Base-by-base conservation (phyloP, 2,888 invertebrate species). In the Pandemis cinnamomeana region DNA sequence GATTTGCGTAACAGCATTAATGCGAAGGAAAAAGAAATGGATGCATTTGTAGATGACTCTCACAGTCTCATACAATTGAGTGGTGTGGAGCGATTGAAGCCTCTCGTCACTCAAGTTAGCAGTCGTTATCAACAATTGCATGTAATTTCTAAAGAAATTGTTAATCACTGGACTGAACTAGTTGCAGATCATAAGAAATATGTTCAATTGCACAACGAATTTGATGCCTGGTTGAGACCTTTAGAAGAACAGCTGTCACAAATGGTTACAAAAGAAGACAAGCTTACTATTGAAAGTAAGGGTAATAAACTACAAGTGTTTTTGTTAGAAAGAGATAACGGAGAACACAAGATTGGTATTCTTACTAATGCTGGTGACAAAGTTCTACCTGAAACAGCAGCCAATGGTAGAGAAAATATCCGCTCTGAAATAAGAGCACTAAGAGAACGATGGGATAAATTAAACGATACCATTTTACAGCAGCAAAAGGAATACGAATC, bases 361-460 rank as follows among this genome's bases (percentile, higher is more conserved):
- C 90, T 98, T 20, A 96, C 97, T 13, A 95, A 96, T 4, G 95
- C 97, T 0, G 98, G 98, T 3, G 99, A 99, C 84, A 96, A 97
- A 86, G 95, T 99, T n/a, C 95, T 98, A 76, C 98, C 98, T 0
- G 98, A 98, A 88, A 99, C 99, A 2, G 97, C 98, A 10, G 97
- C 99, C 0, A 96, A 96, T 80, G 99, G 99, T 0, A 95, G 99
- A 77, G 99, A 99, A 88, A 96, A 95, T 70, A 96, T 99, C 72
- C 95, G 99, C n/a, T 96, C 97, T 78, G 97, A 98, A 86, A 92
- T 99, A 73, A 95, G 98, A 82, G 95, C 95, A 42, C 95, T 98
- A 15, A 95, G 98, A 81, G 97, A 98, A 84, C 95, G 97, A 84
- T 99, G 98, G 98, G 99, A 99, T 82, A 96, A 95, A 86, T 93